A percentile compares a stretch with the other conserved stretches of the same genome.
Conservation (phyloP, 2,888 invertebrate genomes). For the Apodemia hepburni region DNA sequence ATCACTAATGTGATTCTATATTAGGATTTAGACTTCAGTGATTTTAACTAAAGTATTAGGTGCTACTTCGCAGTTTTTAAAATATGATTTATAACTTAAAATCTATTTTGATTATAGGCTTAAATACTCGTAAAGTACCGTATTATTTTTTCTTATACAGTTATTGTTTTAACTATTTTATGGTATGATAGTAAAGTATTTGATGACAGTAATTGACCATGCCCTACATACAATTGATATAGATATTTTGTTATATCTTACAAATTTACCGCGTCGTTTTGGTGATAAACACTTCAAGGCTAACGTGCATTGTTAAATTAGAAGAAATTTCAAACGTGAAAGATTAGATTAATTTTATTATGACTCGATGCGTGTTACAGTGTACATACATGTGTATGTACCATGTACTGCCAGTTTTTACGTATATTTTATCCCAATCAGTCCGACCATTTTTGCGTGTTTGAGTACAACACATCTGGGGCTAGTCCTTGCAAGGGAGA, state of each 20-base stretch:
- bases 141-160: neutral
- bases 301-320: constrained; percentile 24
- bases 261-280: constrained; percentile 29
- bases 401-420: neutral
- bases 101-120: neutral
- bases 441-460: too few species aligned
- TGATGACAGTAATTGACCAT: constrained; percentile 48
- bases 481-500: too few species aligned
- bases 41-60: constrained; percentile 2
- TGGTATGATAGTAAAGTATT: too few species aligned
- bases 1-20: constrained; percentile 2
- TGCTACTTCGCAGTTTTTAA: neutral
- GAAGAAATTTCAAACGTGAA: constrained; percentile 1
- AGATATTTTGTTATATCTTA: constrained; percentile 33
- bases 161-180: neutral
- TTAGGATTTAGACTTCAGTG: neutral
- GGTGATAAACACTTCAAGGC: constrained; percentile 40
- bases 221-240: constrained; percentile 41
- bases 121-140: neutral
- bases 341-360: constrained; percentile 7
- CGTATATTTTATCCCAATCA: neutral
- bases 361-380: neutral
- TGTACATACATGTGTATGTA: too few species aligned
- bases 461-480: too few species aligned
- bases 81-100: neutral